A percentile compares a stretch with the other conserved stretches of the same genome.
These are phyloP conservation scores for Etheostoma perlongum DNA, from an alignment of 2,797 vertebrate genomes.

Conservation along the genomic window DNA sequence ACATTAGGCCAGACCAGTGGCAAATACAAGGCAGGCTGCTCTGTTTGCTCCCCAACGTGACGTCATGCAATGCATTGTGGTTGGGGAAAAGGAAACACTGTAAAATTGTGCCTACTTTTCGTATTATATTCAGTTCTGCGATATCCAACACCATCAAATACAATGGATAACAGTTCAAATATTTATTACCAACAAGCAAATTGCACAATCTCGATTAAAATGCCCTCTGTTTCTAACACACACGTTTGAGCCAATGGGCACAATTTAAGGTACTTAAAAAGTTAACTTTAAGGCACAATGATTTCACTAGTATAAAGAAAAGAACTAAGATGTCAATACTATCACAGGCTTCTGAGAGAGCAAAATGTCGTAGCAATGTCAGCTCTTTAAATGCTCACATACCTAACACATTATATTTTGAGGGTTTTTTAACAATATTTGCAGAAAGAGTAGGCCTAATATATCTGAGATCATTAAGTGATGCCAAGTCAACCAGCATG, in stretches of 20 bases:
- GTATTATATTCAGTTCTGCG: too few species aligned
- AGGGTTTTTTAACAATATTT: slow-evolving; percentile 4
- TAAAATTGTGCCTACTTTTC: too few species aligned
- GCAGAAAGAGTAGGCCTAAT: not conserved
- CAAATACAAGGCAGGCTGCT: too few species aligned
- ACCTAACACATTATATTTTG: not conserved
- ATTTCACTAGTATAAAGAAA: not conserved
- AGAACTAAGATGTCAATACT: not conserved
- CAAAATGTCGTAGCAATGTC: not conserved
- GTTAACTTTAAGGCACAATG: not conserved
- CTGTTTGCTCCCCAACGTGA: too few species aligned
- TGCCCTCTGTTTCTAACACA: slow-evolving; percentile 25
- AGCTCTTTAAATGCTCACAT: slow-evolving; percentile 14
- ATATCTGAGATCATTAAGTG: slow-evolving; percentile 21
- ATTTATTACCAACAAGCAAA: too few species aligned
- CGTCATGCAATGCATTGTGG: too few species aligned
- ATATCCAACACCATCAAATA: too few species aligned
- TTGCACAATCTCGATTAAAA: slow-evolving; percentile 17
- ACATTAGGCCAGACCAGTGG: too few species aligned
- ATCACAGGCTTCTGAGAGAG: not conserved
- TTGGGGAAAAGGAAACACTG: too few species aligned
- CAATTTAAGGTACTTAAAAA: not conserved
- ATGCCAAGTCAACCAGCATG: slow-evolving; percentile 19
- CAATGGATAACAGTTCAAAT: too few species aligned
- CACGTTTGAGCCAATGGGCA: slow-evolving; percentile 6